Conservation (phyloP, 2,797 vertebrate species). For the Enteromius fasciolatus region DNA sequence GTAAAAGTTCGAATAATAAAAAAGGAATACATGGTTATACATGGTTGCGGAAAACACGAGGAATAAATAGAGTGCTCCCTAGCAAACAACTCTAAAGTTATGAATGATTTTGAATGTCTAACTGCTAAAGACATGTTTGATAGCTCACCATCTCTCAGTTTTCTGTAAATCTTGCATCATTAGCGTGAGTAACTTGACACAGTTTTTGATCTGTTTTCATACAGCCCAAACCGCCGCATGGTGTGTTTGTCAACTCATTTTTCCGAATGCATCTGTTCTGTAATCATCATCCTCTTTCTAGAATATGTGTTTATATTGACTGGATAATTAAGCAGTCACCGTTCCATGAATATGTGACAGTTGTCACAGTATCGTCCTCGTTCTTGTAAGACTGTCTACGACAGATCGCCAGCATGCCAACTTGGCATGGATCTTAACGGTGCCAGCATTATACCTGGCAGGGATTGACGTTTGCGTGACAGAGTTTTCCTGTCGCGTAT, state of each 20-base stretch:
- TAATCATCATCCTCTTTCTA: slow-evolving; percentile 40
- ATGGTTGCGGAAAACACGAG: not conserved
- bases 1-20: not conserved
- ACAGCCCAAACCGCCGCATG: slow-evolving; percentile 18
- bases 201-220: slow-evolving; percentile 32
- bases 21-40: not conserved
- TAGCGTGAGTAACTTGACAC: slow-evolving; percentile 38
- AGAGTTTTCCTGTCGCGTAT: slow-evolving; percentile 61
- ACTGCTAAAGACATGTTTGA: slow-evolving; percentile 32
- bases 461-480: slow-evolving; percentile 61
- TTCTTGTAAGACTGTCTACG: slow-evolving; percentile 36
- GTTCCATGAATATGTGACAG: slow-evolving; percentile 73
- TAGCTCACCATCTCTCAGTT: slow-evolving; percentile 31
- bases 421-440: slow-evolving; percentile 67
- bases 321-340: slow-evolving; percentile 76
- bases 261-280: slow-evolving; percentile 9
- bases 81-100: not conserved
- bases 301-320: slow-evolving; percentile 71
- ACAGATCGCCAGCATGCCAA: slow-evolving; percentile 59
- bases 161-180: slow-evolving; percentile 32
- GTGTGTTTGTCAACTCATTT: slow-evolving; percentile 50
- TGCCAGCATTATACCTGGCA: slow-evolving; percentile 59
- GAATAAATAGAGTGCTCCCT: not conserved
- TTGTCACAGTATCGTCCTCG: slow-evolving; percentile 59
- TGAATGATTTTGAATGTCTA: slow-evolving; percentile 17